These are phyloP conservation scores for Rhinophrynus dorsalis DNA, from an alignment of 2,797 vertebrate genomes.

Conservation along the genomic window DNA sequence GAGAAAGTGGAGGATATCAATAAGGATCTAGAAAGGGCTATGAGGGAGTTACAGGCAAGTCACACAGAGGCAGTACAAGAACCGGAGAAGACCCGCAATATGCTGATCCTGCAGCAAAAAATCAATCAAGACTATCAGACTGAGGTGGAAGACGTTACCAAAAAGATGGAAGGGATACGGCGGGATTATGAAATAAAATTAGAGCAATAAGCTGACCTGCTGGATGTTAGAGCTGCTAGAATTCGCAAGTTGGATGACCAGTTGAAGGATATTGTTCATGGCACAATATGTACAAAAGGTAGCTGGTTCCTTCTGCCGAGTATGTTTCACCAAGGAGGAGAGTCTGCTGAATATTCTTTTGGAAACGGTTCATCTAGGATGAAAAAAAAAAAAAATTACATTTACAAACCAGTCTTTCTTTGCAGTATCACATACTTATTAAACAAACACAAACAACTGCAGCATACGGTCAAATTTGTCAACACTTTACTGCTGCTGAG, in stretches of 20 bases:
- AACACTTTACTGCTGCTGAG: too few species aligned
- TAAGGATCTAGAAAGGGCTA: conserved; percentile 62
- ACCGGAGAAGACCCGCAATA: conserved; percentile 90
- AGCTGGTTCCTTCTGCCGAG: too few species aligned
- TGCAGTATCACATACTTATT: too few species aligned
- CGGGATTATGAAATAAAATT: conserved; percentile 72
- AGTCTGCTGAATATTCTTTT: too few species aligned
- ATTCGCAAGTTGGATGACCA: conserved; percentile 85
- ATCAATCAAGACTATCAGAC: conserved; percentile 90
- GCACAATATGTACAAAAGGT: too few species aligned
- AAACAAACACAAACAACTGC: too few species aligned
- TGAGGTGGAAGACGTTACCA: conserved; percentile 78
- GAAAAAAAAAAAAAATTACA: too few species aligned
- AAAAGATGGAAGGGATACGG: conserved; percentile 80
- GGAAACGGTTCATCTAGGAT: too few species aligned
- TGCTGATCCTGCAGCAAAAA: conserved; percentile 83
- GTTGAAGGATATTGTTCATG: conserved; percentile 79
- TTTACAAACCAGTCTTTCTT: too few species aligned
- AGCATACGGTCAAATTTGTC: too few species aligned
- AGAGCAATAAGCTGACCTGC: conserved; percentile 77
- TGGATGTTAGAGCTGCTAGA: conserved; percentile 74
- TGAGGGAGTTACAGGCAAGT: conserved; percentile 77
- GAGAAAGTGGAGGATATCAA: conserved; percentile 62
- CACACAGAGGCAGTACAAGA: conserved; percentile 90
- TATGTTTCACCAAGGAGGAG: too few species aligned